phyloP scores from a whole-genome alignment of 2,888 invertebrate genomes.

The Epistrophe grossulariae region DNA sequence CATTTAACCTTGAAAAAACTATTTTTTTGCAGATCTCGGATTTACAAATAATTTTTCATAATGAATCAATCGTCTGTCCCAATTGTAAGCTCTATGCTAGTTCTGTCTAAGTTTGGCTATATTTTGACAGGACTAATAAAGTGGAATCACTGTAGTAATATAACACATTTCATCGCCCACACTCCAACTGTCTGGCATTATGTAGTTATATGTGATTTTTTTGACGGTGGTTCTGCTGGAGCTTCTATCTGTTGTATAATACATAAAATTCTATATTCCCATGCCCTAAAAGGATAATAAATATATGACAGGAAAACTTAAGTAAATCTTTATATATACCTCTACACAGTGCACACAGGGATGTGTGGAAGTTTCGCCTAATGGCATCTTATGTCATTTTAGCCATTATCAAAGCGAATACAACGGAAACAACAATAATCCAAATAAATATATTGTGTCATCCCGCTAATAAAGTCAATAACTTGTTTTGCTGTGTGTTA shows the following conservation, averaged over 20 bases:
- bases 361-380: slow-evolving; percentile 20
- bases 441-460: slow-evolving; percentile 74
- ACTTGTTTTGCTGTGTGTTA: slow-evolving; percentile 57
- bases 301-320: slow-evolving; percentile 71
- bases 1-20: too few species aligned
- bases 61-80: too few species aligned
- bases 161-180: slow-evolving; percentile 39
- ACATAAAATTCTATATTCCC: background rate
- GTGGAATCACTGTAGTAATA: slow-evolving; percentile 11
- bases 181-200: slow-evolving; percentile 40
- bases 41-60: too few species aligned
- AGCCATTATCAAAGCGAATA: slow-evolving; percentile 47
- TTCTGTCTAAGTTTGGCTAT: too few species aligned
- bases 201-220: slow-evolving; percentile 10
- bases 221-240: background rate
- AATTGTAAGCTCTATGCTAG: too few species aligned
- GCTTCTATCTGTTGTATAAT: slow-evolving; percentile 49
- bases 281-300: slow-evolving; percentile 55
- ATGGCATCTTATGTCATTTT: slow-evolving; percentile 59
- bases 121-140: background rate
- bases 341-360: background rate
- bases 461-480: slow-evolving; percentile 74
- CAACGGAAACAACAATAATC: slow-evolving; percentile 67
- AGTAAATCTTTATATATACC: slow-evolving; percentile 48
- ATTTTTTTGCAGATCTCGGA: too few species aligned